Evolutionary conservation across 2,113 vertebrate species (phyloP).

Genomic region (Sphyrna mokarran): DNA sequence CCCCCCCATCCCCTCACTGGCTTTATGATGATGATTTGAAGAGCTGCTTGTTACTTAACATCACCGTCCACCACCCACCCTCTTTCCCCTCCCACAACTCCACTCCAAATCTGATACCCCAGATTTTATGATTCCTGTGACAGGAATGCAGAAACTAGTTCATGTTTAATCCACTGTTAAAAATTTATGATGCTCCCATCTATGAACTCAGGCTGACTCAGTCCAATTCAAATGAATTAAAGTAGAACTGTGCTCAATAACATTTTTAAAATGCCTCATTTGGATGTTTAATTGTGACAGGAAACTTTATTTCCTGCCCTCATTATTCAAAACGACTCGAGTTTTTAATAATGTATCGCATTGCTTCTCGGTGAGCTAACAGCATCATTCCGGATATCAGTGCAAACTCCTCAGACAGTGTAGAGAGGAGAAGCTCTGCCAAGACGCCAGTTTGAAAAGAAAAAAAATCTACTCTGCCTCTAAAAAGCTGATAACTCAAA

Average conservation of each 20-base stretch:
- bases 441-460: background rate
- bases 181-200: background rate
- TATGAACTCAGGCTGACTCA: background rate
- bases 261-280: background rate
- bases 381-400: background rate
- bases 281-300: constrained; percentile 11
- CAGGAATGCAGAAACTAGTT: background rate
- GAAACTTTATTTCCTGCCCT: background rate
- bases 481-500: background rate
- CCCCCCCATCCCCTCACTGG: too few relatives aligned
- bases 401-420: background rate
- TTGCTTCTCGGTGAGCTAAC: background rate
- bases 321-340: background rate
- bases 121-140: background rate
- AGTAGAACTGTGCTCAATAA: constrained; percentile 20
- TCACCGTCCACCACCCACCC: too few relatives aligned
- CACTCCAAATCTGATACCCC: background rate
- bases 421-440: background rate
- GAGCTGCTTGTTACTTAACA: background rate
- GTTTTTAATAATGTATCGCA: background rate
- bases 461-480: background rate
- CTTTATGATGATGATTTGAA: background rate
- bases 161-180: background rate
- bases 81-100: too few relatives aligned
- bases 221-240: constrained; percentile 7